Percentiles rank a stretch among this genome's conserved stretches.
Evolutionary conservation across 2,888 invertebrate species (phyloP).

Genomic region (Hoplodrina ambigua): DNA sequence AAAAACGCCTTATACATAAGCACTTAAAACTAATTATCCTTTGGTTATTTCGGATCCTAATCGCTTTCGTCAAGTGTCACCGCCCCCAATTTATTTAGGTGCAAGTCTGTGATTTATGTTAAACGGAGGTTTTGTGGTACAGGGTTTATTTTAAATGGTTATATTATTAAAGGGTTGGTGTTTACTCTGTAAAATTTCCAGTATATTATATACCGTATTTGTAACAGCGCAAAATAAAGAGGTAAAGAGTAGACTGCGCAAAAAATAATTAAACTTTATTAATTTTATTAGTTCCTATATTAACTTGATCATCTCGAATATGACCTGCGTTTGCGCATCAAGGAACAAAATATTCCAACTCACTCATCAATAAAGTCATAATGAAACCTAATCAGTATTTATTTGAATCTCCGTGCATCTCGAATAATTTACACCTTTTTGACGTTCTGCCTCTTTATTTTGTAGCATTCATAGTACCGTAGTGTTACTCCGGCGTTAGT

Average conservation of each 20-base stretch:
- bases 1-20: too few species aligned
- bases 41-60: too few species aligned
- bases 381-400: background rate
- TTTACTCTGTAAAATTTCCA: slow-evolving; percentile 37
- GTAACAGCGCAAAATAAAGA: slow-evolving; percentile 15
- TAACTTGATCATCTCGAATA: background rate
- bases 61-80: slow-evolving; percentile 17
- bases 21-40: too few species aligned
- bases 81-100: slow-evolving; percentile 52
- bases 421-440: background rate
- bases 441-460: slow-evolving; percentile 24
- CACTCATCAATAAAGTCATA: background rate
- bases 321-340: background rate
- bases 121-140: slow-evolving; percentile 62
- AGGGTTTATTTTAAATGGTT: slow-evolving; percentile 66
- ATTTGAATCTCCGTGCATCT: background rate
- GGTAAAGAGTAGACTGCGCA: background rate
- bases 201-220: slow-evolving; percentile 23
- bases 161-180: slow-evolving; percentile 41
- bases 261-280: background rate
- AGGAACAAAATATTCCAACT: background rate
- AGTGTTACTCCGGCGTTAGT: background rate
- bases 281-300: too few species aligned
- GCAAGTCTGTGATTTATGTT: slow-evolving; percentile 77
- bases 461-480: slow-evolving; percentile 14